phyloP scores from a whole-genome alignment of 2,888 invertebrate genomes.

The Pantelozetes paolii region DNA sequence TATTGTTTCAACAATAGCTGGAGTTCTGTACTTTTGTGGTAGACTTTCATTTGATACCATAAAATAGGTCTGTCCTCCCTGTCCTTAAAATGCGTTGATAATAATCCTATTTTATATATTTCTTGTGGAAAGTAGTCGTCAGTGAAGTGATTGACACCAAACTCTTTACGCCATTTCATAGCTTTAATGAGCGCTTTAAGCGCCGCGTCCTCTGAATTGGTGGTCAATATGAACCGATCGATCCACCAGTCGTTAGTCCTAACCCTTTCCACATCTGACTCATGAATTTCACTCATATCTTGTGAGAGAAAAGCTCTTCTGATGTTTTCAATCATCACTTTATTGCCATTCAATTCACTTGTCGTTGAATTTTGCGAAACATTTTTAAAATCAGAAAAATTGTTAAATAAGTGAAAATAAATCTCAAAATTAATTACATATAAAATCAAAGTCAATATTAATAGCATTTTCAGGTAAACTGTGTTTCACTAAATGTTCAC shows the following conservation, averaged over 20 bases:
- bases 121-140: constrained; percentile 41
- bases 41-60: not conserved
- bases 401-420: no score
- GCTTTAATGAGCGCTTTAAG: constrained; percentile 32
- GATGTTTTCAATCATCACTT: no score
- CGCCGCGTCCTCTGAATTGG: constrained; percentile 30
- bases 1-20: constrained; percentile 21
- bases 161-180: constrained; percentile 39
- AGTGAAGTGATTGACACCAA: constrained; percentile 31
- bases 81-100: not conserved
- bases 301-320: no score
- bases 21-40: constrained; percentile 36
- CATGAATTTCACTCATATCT: no score
- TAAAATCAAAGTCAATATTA: no score
- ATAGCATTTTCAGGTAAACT: no score
- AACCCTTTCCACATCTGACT: constrained; percentile 38
- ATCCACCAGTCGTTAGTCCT: constrained; percentile 37
- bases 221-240: constrained; percentile 33
- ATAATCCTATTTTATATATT: constrained; percentile 31
- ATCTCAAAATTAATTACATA: no score
- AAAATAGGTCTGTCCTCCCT: not conserved
- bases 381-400: no score
- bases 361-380: no score
- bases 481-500: no score
- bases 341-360: no score